Percentiles rank a stretch among this genome's conserved stretches.
phyloP scores from a whole-genome alignment of 1,140 invertebrate species.

The Hypothenemus hampei region DNA sequence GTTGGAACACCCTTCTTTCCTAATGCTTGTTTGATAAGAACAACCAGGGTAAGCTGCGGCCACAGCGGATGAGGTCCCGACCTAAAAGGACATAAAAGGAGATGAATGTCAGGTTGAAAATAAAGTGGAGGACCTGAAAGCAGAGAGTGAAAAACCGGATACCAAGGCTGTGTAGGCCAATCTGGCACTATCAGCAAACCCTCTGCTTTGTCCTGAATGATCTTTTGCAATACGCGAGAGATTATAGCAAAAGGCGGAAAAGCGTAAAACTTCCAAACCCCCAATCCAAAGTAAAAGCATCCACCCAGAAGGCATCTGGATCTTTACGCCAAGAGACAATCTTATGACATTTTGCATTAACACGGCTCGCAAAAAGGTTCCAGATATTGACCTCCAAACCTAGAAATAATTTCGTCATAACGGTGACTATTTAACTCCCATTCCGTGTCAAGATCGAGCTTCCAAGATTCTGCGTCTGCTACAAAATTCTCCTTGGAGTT shows the following conservation, averaged over 20 bases:
- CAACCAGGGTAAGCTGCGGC: too few species aligned
- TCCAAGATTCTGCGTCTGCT: slow-evolving; percentile 33
- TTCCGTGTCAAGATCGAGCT: slow-evolving; percentile 28
- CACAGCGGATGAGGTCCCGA: slow-evolving; percentile 18
- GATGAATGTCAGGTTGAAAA: slow-evolving; percentile 1
- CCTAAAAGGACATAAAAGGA: slow-evolving; percentile 21
- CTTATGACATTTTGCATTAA: too few species aligned
- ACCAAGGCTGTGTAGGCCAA: slow-evolving; percentile 37
- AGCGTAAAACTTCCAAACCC: slow-evolving; percentile 38
- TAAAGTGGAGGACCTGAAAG: too few species aligned
- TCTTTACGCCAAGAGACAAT: slow-evolving; percentile 33
- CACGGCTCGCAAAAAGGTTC: too few species aligned
- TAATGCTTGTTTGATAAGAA: too few species aligned
- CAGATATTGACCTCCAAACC: too few species aligned
- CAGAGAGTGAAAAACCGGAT: slow-evolving; percentile 20
- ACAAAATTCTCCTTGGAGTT: slow-evolving; percentile 23
- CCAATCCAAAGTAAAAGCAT: slow-evolving; percentile 7
- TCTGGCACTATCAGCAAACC: slow-evolving; percentile 37
- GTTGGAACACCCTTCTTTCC: neutral
- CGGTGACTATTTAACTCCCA: too few species aligned
- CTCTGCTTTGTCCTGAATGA: slow-evolving; percentile 29
- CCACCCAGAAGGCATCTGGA: slow-evolving; percentile 35
- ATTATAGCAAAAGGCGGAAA: slow-evolving; percentile 37
- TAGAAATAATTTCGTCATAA: too few species aligned
- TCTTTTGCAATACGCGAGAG: slow-evolving; percentile 31